These are phyloP conservation scores for Steinernema feltiae DNA, from an alignment of 1,140 invertebrate genomes.

Conservation along the genomic window DNA sequence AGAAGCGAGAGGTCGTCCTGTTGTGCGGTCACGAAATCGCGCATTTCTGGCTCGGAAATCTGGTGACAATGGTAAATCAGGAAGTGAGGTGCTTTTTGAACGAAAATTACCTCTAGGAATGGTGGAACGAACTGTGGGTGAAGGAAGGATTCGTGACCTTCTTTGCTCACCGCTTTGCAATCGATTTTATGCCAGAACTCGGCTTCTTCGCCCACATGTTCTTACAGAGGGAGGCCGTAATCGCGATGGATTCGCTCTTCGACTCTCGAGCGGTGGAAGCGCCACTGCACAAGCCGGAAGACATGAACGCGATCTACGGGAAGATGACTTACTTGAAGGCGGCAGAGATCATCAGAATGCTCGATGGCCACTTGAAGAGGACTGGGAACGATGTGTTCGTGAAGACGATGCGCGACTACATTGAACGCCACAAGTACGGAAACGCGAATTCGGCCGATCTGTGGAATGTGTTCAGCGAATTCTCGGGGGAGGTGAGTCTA, in stretches of 20 bases:
- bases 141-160: constrained; percentile 62
- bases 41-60: constrained; percentile 66
- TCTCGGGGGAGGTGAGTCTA: constrained; percentile 74
- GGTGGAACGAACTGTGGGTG: constrained; percentile 80
- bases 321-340: no score
- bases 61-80: constrained; percentile 60
- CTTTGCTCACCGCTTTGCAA: constrained; percentile 59
- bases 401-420: no score
- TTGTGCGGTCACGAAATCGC: background rate
- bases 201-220: background rate
- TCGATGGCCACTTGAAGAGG: no score
- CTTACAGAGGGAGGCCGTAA: background rate
- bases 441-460: no score
- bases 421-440: no score
- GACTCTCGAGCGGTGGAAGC: no score
- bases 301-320: no score
- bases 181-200: constrained; percentile 27
- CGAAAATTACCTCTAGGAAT: constrained; percentile 30
- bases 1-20: background rate
- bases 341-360: no score
- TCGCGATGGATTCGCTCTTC: constrained; percentile 53
- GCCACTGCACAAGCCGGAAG: no score
- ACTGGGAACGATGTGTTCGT: no score
- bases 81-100: background rate
- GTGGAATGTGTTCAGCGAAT: constrained; percentile 78